Percentiles rank a stretch among this genome's conserved stretches.
Evolutionary conservation across 1,140 invertebrate genomes (phyloP).

Genomic region (Xylocopa sonorina): DNA sequence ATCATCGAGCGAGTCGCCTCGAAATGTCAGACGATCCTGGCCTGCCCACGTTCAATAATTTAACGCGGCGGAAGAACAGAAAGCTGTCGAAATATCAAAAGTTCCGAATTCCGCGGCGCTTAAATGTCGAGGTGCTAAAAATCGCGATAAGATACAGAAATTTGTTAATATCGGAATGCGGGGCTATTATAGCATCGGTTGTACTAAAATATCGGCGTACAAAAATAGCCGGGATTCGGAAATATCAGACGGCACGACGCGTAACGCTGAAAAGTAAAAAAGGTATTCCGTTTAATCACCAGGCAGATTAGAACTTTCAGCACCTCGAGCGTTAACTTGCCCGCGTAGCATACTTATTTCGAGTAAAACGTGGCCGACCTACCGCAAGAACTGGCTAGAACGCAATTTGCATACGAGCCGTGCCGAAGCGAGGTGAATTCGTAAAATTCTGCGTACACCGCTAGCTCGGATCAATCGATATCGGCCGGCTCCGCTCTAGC

Average conservation of each 20-base stretch:
- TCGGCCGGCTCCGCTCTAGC: not conserved
- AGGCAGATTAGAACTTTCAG: not conserved
- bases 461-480: conserved; percentile 11
- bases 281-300: too few species aligned
- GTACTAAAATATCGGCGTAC: too few species aligned
- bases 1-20: not conserved
- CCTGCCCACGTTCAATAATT: too few species aligned
- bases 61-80: not conserved
- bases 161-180: too few species aligned
- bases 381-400: conserved; percentile 3
- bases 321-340: not conserved
- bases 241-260: too few species aligned
- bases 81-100: not conserved
- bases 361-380: not conserved
- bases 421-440: not conserved
- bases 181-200: too few species aligned
- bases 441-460: not conserved
- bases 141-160: too few species aligned
- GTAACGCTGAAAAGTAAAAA: too few species aligned
- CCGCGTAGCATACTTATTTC: not conserved
- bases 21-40: not conserved
- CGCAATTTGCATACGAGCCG: conserved; percentile 10
- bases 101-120: too few species aligned
- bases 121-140: not conserved
- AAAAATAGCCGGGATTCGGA: too few species aligned